Conservation (phyloP, 2,113 vertebrate species). For the Lagenorhynchus albirostris region DNA sequence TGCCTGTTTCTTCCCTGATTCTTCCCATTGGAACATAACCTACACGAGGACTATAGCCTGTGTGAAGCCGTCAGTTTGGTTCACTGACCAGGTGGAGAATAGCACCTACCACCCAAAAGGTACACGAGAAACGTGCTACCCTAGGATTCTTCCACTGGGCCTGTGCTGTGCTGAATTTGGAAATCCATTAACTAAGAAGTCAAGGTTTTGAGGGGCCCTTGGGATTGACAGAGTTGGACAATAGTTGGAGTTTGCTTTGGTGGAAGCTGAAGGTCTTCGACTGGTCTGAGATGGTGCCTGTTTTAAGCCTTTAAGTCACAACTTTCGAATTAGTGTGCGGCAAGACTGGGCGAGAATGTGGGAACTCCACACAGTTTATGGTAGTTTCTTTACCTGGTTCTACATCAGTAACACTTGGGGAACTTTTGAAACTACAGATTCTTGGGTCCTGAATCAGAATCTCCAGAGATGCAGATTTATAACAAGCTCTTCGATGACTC, state of each 20-base stretch:
- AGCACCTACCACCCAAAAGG: background rate
- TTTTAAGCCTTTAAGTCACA: background rate
- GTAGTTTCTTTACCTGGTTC: background rate
- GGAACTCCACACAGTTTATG: background rate
- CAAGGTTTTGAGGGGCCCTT: background rate
- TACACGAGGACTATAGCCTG: background rate
- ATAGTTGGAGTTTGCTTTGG: background rate
- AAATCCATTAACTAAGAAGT: background rate
- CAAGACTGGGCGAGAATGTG: background rate
- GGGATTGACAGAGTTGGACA: background rate
- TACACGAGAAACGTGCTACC: fast-evolving
- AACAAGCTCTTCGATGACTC: background rate
- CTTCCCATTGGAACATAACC: background rate
- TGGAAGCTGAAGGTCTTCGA: background rate
- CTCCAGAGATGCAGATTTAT: background rate
- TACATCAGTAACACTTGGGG: background rate
- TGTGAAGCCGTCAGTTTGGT: background rate
- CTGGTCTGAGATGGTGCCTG: background rate
- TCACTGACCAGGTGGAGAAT: background rate
- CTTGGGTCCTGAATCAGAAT: background rate
- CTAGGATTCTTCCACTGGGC: background rate
- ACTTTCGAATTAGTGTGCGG: background rate
- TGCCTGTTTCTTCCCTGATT: background rate
- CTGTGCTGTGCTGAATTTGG: background rate
- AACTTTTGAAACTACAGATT: background rate